Conservation (phyloP, 1,140 invertebrate species). For the Calliopsis andreniformis region DNA sequence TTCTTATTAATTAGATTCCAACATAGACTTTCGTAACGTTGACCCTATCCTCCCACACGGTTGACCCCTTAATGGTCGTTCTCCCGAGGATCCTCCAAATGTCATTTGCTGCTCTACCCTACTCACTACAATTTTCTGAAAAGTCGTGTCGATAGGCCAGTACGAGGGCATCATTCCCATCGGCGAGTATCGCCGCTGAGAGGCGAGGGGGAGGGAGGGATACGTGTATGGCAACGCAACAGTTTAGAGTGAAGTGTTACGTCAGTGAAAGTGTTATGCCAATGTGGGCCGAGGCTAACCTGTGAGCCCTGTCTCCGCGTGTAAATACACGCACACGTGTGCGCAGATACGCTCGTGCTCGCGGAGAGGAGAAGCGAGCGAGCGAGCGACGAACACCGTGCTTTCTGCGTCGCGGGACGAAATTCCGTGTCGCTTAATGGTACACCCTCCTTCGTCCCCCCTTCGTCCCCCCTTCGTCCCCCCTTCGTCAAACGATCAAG, state of each 20-base stretch:
- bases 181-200: not conserved
- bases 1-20: too few relatives aligned
- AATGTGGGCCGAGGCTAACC: slow-evolving; percentile 82
- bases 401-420: not conserved
- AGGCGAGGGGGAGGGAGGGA: slow-evolving; percentile 23
- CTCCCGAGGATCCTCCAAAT: too few relatives aligned
- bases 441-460: not conserved
- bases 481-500: slow-evolving; percentile 29
- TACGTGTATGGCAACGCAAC: slow-evolving; percentile 76
- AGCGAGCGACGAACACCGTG: slow-evolving; percentile 12
- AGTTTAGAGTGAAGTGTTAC: slow-evolving; percentile 81
- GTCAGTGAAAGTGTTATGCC: slow-evolving; percentile 82
- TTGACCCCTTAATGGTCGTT: too few relatives aligned
- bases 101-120: too few relatives aligned
- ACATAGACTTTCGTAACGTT: too few relatives aligned
- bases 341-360: too few relatives aligned
- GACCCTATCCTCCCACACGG: too few relatives aligned
- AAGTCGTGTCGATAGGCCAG: not conserved
- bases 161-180: slow-evolving; percentile 43
- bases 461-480: not conserved
- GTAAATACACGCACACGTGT: slow-evolving; percentile 40
- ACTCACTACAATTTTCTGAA: not conserved
- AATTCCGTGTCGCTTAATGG: slow-evolving; percentile 20
- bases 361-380: slow-evolving; percentile 11
- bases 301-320: slow-evolving; percentile 75